A percentile compares a stretch with the other conserved stretches of the same genome.
phyloP scores from a whole-genome alignment of 1,140 invertebrate species.

The Drosophila insularis region DNA sequence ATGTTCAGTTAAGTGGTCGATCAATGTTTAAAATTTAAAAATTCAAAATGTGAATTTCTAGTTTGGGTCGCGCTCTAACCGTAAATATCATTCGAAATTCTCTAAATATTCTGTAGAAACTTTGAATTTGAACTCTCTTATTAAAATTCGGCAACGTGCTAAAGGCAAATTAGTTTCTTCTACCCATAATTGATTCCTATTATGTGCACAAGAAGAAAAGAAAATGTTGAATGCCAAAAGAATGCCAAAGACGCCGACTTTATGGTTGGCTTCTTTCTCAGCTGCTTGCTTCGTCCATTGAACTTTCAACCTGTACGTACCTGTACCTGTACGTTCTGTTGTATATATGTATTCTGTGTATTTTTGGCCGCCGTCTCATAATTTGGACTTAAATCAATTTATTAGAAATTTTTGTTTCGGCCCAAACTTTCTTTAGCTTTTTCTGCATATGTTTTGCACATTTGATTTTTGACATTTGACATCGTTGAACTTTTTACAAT shows the following conservation, averaged over 20 bases:
- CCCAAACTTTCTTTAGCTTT: slow-evolving; percentile 44
- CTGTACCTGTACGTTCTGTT: slow-evolving; percentile 38
- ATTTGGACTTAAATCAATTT: slow-evolving; percentile 55
- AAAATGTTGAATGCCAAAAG: background rate
- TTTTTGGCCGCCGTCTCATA: slow-evolving; percentile 19
- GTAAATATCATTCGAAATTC: slow-evolving; percentile 30
- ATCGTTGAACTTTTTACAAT: slow-evolving; percentile 67
- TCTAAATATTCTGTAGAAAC: background rate
- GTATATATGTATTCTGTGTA: slow-evolving; percentile 37
- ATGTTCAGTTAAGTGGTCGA: slow-evolving; percentile 67
- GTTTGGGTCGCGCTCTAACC: slow-evolving; percentile 29
- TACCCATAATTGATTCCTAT: slow-evolving; percentile 58
- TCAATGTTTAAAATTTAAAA: slow-evolving; percentile 25
- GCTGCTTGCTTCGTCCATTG: slow-evolving; percentile 40
- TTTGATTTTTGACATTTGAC: slow-evolving; percentile 54
- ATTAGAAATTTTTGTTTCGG: slow-evolving; percentile 47
- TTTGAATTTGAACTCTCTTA: slow-evolving; percentile 1
- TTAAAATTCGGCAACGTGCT: slow-evolving; percentile 34
- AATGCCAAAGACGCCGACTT: too few species aligned
- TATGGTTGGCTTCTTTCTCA: background rate
- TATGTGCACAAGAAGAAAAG: slow-evolving; percentile 7
- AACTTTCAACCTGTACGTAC: slow-evolving; percentile 68
- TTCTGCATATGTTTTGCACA: slow-evolving; percentile 46
- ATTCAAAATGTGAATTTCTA: slow-evolving; percentile 25
- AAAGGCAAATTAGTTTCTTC: slow-evolving; percentile 38